Percentiles rank a stretch among this genome's conserved stretches.
These are phyloP conservation scores for Baronia brevicornis DNA, from an alignment of 2,888 invertebrate genomes.

Conservation along the genomic window DNA sequence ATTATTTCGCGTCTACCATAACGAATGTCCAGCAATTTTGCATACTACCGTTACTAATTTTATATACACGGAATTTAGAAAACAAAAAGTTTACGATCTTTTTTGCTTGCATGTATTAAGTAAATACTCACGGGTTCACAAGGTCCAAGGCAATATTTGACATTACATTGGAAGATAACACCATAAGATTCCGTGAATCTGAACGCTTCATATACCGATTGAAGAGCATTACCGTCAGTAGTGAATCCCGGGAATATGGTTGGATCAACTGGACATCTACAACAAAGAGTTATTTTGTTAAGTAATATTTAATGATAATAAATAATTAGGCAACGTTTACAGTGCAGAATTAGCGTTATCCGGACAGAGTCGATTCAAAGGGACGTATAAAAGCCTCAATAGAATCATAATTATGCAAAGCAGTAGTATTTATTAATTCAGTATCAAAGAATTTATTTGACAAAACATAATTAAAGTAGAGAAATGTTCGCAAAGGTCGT, in stretches of 20 bases:
- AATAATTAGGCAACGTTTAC: too few species aligned
- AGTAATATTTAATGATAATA: too few species aligned
- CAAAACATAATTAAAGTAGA: too few species aligned
- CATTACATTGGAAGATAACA: constrained; percentile 97
- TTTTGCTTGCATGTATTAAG: constrained; percentile 10
- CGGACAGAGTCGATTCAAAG: too few species aligned
- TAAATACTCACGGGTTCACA: constrained; percentile 89
- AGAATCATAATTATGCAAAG: too few species aligned
- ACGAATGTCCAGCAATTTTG: constrained; percentile 9
- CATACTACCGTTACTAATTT: constrained; percentile 11
- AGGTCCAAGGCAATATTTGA: constrained; percentile 95
- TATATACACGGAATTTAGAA: constrained; percentile 10
- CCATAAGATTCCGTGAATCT: constrained; percentile 97
- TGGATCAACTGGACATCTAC: constrained; percentile 93
- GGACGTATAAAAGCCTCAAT: too few species aligned
- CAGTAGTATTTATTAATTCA: too few species aligned
- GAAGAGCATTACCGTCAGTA: constrained; percentile 92
- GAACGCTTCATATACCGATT: constrained; percentile 95
- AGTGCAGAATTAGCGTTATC: too few species aligned
- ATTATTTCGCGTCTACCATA: constrained; percentile 3
- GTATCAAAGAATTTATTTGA: too few species aligned
- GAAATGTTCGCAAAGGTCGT: too few species aligned
- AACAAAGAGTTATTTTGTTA: constrained; percentile 3
- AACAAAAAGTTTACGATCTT: constrained; percentile 12
- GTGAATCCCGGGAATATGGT: constrained; percentile 95